Conservation (phyloP, 2,888 invertebrate species). For the Andrena bucephala region DNA sequence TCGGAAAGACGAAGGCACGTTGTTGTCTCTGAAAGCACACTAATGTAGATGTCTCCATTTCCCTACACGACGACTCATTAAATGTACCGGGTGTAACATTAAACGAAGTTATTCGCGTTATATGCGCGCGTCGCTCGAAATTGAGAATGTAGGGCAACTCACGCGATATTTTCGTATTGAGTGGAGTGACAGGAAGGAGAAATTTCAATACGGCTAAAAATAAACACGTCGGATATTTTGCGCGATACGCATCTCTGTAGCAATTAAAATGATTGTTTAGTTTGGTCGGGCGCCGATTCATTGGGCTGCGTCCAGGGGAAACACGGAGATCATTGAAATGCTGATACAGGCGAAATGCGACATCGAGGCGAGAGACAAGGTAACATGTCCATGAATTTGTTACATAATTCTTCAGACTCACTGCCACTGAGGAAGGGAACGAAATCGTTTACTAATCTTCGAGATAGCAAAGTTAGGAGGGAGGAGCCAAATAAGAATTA, state of each 20-base stretch:
- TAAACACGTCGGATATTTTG: not conserved
- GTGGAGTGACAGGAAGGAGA: not conserved
- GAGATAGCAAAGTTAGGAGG: no score
- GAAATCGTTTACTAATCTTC: no score
- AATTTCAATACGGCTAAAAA: not conserved
- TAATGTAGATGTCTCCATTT: not conserved
- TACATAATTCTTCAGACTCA: not conserved
- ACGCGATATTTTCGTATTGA: not conserved
- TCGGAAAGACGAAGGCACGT: not conserved
- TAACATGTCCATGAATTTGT: conserved; percentile 76
- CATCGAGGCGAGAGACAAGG: conserved; percentile 91
- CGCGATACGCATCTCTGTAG: not conserved
- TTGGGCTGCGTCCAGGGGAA: conserved; percentile 91
- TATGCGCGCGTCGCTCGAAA: not conserved
- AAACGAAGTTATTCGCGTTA: conserved; percentile 1
- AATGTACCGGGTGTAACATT: conserved; percentile 5
- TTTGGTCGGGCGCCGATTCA: conserved; percentile 91
- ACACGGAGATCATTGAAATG: conserved; percentile 90
- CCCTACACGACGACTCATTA: not conserved
- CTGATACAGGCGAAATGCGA: conserved; percentile 90
- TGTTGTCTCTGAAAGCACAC: not conserved
- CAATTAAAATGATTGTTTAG: conserved; percentile 83
- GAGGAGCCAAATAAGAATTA: no score
- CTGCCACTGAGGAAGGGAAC: no score
- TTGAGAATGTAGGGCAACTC: not conserved